Percentiles rank a stretch among this genome's conserved stretches.
phyloP scores from a whole-genome alignment of 2,888 invertebrate species.

The Chelonus formosanus region DNA sequence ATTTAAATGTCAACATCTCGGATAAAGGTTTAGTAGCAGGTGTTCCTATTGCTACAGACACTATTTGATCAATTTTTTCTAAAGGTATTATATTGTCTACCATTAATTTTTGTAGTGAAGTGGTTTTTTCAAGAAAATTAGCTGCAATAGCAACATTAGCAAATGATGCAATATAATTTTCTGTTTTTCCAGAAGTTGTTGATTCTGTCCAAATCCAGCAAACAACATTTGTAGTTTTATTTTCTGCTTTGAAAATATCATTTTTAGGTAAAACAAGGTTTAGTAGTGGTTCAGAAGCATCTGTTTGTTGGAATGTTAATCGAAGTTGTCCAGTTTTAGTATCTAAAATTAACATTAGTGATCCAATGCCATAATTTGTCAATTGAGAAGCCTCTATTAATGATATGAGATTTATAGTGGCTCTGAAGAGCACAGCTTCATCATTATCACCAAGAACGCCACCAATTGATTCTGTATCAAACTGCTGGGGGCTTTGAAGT shows the following conservation, averaged over 20 bases:
- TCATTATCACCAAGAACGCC: constrained; percentile 61
- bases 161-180: constrained; percentile 32
- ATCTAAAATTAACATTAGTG: constrained; percentile 72
- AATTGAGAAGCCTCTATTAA: constrained; percentile 67
- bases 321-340: no score
- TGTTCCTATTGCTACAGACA: constrained; percentile 19
- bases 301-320: no score
- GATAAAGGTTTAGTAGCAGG: constrained; percentile 36
- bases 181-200: constrained; percentile 28
- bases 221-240: constrained; percentile 58
- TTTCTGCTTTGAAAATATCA: constrained; percentile 60
- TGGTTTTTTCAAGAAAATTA: constrained; percentile 41
- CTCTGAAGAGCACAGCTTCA: constrained; percentile 74
- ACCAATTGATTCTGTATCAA: constrained; percentile 11
- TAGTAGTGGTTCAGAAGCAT: no score
- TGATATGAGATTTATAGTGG: no score
- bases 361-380: constrained; percentile 85
- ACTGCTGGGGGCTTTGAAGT: constrained; percentile 42
- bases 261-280: no score
- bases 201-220: constrained; percentile 27
- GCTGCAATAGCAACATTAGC: constrained; percentile 34
- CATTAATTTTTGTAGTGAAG: constrained; percentile 41
- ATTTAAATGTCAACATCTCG: no score
- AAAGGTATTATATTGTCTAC: constrained; percentile 38
- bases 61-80: constrained; percentile 49